Conservation (phyloP, 2,888 invertebrate genomes). For the Pyrgus malvae region DNA sequence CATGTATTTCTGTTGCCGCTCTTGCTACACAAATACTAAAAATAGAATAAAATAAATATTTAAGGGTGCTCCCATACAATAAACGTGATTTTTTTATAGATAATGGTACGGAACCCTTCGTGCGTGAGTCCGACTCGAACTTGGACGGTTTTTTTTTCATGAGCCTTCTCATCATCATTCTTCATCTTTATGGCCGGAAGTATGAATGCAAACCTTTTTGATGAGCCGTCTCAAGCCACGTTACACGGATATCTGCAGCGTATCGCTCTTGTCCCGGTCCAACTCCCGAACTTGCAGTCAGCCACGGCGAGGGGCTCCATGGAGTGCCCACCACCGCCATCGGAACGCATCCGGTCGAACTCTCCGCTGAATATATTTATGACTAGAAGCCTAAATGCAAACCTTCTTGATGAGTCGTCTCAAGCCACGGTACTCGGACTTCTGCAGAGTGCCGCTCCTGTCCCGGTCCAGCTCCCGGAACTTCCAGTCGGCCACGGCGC, state of each 20-base stretch:
- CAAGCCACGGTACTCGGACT: conserved; percentile 91
- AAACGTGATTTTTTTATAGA: too few species aligned
- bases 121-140: too few species aligned
- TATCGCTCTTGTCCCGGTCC: conserved; percentile 89
- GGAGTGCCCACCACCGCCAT: conserved; percentile 42
- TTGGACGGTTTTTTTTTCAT: too few species aligned
- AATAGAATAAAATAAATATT: too few species aligned
- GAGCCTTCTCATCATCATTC: too few species aligned
- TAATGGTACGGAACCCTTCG: too few species aligned
- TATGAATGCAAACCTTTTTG: conserved; percentile 82
- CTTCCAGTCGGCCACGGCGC: conserved; percentile 92
- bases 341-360: conserved; percentile 77
- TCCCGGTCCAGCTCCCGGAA: conserved; percentile 92
- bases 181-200: not conserved
- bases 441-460: conserved; percentile 88
- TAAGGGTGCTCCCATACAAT: too few species aligned
- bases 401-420: conserved; percentile 89
- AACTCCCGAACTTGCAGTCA: conserved; percentile 95
- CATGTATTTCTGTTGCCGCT: too few species aligned
- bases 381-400: too few species aligned
- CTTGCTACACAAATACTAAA: too few species aligned
- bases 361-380: conserved; percentile 93
- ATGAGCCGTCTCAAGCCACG: conserved; percentile 90
- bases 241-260: conserved; percentile 91
- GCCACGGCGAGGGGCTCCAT: conserved; percentile 82